Percentiles rank a stretch among this genome's conserved stretches.
phyloP scores from a whole-genome alignment of 2,113 vertebrate species.

The Galbula dea region DNA sequence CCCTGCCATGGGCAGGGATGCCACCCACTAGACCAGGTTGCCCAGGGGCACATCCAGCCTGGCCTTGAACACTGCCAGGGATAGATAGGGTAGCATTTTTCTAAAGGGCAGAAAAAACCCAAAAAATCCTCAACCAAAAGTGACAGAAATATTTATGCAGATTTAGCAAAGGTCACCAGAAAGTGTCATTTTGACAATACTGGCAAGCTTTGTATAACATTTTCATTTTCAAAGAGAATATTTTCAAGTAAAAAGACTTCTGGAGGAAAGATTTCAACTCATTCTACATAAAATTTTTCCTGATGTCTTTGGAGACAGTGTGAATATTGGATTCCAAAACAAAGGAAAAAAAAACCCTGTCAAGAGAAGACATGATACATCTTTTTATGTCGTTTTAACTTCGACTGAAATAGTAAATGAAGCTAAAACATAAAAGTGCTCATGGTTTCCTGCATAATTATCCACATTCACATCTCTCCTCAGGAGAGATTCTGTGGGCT shows the following conservation, averaged over 20 bases:
- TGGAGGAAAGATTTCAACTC: neutral
- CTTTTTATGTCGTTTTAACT: constrained; percentile 52
- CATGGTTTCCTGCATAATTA: constrained; percentile 41
- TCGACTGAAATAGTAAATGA: constrained; percentile 50
- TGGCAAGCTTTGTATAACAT: neutral
- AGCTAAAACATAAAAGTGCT: constrained; percentile 43
- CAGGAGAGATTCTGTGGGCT: constrained; percentile 26
- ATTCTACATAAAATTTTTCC: neutral
- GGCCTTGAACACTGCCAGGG: too few relatives aligned
- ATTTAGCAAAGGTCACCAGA: neutral
- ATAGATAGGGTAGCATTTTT: neutral
- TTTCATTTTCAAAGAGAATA: neutral
- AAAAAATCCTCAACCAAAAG: neutral
- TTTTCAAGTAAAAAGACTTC: neutral
- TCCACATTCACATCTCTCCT: constrained; percentile 25
- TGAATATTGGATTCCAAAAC: constrained; percentile 36
- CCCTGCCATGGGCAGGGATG: too few relatives aligned
- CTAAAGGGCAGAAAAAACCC: neutral
- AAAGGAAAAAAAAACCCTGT: constrained; percentile 3
- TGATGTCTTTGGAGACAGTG: constrained; percentile 8
- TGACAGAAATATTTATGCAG: neutral
- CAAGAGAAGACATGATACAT: constrained; percentile 50
- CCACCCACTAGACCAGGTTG: too few relatives aligned
- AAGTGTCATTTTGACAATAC: neutral
- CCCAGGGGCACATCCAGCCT: too few relatives aligned